phyloP scores from a whole-genome alignment of 2,888 invertebrate species.

The Eupithecia vulgata region DNA sequence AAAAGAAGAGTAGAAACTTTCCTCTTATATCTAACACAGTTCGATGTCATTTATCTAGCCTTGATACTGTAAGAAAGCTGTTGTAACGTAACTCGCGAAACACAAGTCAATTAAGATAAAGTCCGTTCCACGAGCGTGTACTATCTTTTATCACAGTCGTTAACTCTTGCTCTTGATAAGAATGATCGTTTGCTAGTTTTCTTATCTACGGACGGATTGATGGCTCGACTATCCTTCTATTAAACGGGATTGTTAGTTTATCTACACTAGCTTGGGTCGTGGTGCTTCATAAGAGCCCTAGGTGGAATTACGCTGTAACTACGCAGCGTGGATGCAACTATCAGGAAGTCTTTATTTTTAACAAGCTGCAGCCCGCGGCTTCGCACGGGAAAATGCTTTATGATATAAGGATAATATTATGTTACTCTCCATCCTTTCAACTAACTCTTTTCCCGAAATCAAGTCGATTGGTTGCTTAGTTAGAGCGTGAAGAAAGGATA shows the following conservation, averaged over 20 bases:
- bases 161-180: constrained; percentile 26
- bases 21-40: not conserved
- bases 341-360: too few species aligned
- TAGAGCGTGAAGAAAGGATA: too few species aligned
- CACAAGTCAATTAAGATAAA: constrained; percentile 48
- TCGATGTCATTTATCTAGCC: not conserved
- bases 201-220: constrained; percentile 2
- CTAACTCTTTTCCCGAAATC: too few species aligned
- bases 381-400: too few species aligned
- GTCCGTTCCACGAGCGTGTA: constrained; percentile 6
- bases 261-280: not conserved
- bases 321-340: too few species aligned
- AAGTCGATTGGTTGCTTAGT: too few species aligned
- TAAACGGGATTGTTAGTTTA: not conserved
- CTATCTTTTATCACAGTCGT: constrained; percentile 19
- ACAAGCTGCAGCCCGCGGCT: too few species aligned
- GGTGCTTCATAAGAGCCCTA: not conserved
- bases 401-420: too few species aligned
- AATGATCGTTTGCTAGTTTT: constrained; percentile 19
- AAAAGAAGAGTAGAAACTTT: not conserved
- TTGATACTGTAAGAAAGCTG: not conserved
- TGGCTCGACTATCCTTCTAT: not conserved
- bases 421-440: too few species aligned
- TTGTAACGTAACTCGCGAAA: constrained; percentile 26
- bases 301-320: too few species aligned